Evolutionary conservation across 2,888 invertebrate genomes (phyloP).

Genomic region (Tridacna crocea): DNA sequence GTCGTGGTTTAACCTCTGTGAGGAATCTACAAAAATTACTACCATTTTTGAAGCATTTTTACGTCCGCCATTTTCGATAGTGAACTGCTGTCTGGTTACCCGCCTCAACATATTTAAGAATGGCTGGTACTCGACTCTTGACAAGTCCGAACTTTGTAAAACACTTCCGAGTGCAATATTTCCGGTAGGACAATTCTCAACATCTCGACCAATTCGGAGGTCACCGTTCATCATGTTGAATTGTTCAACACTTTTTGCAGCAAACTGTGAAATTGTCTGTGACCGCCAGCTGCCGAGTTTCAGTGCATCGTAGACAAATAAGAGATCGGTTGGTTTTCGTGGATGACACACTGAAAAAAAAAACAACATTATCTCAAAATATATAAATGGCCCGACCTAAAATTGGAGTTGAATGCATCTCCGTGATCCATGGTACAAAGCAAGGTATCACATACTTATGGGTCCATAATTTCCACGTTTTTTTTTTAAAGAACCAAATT

Average conservation of each 20-base stretch:
- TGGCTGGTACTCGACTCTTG: conserved; percentile 50
- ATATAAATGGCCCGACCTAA: too few species aligned
- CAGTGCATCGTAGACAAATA: conserved; percentile 68
- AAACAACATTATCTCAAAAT: conserved; percentile 12
- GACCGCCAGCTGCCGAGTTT: conserved; percentile 64
- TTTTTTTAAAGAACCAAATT: too few species aligned
- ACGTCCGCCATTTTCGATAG: conserved; percentile 58
- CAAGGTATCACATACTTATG: too few species aligned
- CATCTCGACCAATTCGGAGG: conserved; percentile 60
- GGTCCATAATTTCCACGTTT: too few species aligned
- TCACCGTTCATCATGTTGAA: conserved; percentile 52
- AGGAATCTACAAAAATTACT: conserved; percentile 59
- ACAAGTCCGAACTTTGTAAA: conserved; percentile 42
- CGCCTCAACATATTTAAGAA: conserved; percentile 56
- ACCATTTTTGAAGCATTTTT: conserved; percentile 55
- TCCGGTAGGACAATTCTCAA: conserved; percentile 61
- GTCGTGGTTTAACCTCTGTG: conserved; percentile 48
- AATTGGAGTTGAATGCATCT: too few species aligned
- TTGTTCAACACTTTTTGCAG: conserved; percentile 47
- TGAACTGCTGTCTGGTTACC: conserved; percentile 48
- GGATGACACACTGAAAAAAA: conserved; percentile 56
- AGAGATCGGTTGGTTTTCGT: conserved; percentile 56
- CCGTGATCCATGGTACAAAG: too few species aligned
- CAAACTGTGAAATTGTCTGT: conserved; percentile 61
- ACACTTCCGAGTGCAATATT: conserved; percentile 58